phyloP scores from a whole-genome alignment of 2,797 vertebrate genomes.

The Thamnophis elegans region DNA sequence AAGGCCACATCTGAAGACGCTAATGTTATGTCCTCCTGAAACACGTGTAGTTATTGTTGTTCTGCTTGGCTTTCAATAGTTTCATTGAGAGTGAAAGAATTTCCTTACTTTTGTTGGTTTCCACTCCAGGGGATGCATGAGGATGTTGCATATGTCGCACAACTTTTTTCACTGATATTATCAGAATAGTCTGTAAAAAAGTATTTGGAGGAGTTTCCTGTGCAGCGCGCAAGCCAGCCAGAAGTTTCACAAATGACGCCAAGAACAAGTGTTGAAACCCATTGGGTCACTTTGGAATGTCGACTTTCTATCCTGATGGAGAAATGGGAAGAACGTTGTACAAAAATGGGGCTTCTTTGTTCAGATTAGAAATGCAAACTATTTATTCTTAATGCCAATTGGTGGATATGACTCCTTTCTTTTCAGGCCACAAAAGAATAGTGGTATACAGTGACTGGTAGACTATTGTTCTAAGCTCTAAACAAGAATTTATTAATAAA shows the following conservation, averaged over 20 bases:
- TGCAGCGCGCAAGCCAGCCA: conserved; percentile 3
- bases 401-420: not conserved
- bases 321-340: not conserved
- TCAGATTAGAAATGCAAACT: not conserved
- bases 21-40: conserved; percentile 11
- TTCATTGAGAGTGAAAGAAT: conserved; percentile 32
- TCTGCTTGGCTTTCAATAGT: conserved; percentile 21
- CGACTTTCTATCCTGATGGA: not conserved
- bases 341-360: not conserved
- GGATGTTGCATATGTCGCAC: not conserved
- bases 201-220: conserved; percentile 46
- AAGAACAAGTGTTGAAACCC: not conserved
- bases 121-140: conserved; percentile 7
- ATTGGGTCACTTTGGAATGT: not conserved
- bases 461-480: not conserved
- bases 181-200: conserved; percentile 27
- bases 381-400: not conserved
- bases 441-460: not conserved
- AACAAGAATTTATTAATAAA: too few species aligned
- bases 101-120: conserved; percentile 25
- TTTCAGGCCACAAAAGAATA: not conserved
- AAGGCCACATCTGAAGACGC: conserved; percentile 1
- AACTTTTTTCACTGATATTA: conserved; percentile 41
- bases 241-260: not conserved
- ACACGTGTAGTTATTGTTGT: conserved; percentile 34